Evolutionary conservation across 2,888 invertebrate species (phyloP).

Genomic region (Hypselothyrea guttata): DNA sequence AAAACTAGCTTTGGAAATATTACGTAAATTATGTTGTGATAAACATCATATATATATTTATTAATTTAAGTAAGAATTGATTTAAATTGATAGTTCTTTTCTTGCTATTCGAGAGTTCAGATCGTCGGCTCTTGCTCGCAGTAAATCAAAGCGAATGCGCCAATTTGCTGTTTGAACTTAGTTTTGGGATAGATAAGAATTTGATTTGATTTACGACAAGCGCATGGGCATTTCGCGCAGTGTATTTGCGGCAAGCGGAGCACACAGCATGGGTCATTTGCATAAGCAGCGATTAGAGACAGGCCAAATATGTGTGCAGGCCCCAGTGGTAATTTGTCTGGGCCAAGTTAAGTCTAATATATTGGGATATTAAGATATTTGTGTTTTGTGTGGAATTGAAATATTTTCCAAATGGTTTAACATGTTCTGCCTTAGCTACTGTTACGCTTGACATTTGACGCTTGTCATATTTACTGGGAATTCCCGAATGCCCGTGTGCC

Average conservation of each 20-base stretch:
- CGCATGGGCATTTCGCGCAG: background rate
- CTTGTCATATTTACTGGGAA: constrained; percentile 10
- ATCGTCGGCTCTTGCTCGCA: too few species aligned
- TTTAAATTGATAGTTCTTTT: too few species aligned
- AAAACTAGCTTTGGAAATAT: too few species aligned
- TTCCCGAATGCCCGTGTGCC: constrained; percentile 7
- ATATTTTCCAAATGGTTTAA: constrained; percentile 4
- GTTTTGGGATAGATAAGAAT: too few species aligned
- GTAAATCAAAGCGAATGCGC: too few species aligned
- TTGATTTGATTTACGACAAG: too few species aligned
- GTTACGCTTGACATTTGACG: too few species aligned
- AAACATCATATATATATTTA: too few species aligned
- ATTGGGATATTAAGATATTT: constrained; percentile 7
- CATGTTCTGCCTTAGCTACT: constrained; percentile 15
- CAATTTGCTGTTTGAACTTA: too few species aligned
- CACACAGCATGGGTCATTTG: constrained; percentile 1
- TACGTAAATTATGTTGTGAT: too few species aligned
- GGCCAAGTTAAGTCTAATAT: constrained; percentile 36
- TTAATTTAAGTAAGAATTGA: too few species aligned
- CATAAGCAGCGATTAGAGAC: constrained; percentile 37
- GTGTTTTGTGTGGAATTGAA: constrained; percentile 1
- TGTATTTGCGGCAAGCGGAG: background rate
- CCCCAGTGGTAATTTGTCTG: constrained; percentile 21
- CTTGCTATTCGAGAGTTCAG: too few species aligned
- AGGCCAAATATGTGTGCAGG: background rate